Evolutionary conservation across 2,113 vertebrate species (phyloP).

Genomic region (Mus musculus): DNA sequence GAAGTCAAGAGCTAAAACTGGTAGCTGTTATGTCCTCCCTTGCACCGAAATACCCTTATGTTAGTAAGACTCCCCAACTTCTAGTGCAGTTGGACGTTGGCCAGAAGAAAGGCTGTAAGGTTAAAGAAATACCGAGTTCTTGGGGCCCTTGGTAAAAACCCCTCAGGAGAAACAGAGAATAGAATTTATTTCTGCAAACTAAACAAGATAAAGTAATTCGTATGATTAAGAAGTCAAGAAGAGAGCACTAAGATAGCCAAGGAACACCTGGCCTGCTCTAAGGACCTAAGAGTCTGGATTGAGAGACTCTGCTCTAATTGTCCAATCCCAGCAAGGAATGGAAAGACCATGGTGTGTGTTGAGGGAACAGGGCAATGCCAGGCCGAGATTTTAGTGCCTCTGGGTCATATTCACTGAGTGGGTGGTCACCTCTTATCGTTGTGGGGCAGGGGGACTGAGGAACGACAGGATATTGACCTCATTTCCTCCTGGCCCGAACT

Average conservation of each 20-base stretch:
- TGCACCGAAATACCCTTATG: neutral
- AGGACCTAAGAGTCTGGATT: constrained; percentile 39
- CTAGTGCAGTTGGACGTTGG: neutral
- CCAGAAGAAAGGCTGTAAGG: constrained; percentile 20
- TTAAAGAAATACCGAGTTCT: constrained; percentile 23
- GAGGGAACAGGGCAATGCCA: neutral
- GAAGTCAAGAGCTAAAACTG: neutral
- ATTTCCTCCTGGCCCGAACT: constrained; percentile 60
- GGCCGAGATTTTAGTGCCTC: constrained; percentile 19
- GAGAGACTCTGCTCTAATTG: neutral
- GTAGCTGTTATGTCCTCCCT: neutral
- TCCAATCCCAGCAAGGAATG: neutral
- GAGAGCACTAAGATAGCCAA: constrained; percentile 10
- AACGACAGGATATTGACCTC: constrained; percentile 70
- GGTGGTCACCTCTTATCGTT: constrained; percentile 52
- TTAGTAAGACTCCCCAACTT: neutral
- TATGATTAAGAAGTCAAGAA: constrained; percentile 18
- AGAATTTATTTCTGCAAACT: constrained; percentile 49
- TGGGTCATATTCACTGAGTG: constrained; percentile 45
- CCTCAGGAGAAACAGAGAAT: constrained; percentile 18
- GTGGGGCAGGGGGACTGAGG: constrained; percentile 63
- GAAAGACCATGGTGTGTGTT: neutral
- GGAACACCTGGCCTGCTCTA: constrained; percentile 9
- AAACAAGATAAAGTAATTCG: constrained; percentile 34
- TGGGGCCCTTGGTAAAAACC: neutral